Base-by-base conservation (phyloP, 1,140 invertebrate species). In the Chrysopa pallens region DNA sequence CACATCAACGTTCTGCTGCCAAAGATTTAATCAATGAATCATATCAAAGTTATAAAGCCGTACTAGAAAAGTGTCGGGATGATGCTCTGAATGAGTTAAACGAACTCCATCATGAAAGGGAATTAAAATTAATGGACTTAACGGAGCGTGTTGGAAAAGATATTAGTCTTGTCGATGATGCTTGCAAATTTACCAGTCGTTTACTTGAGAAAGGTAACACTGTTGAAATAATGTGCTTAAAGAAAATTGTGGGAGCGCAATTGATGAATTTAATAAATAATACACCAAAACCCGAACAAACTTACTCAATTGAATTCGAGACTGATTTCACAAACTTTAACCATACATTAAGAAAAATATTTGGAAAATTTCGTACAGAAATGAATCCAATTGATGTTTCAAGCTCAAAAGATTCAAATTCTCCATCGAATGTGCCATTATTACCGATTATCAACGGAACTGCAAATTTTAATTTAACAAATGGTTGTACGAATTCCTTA, bases 1-100 rank as follows among this genome's bases (percentile, higher is more conserved):
- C 91, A 58, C 69, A 75, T 49, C 85, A 91, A 58, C 76, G 82
- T 46, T 86, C 90, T 56, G 77, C 80, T 56, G 86, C 85, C n/a
- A 81, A 80, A 53, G 76, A 74, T 52, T 67, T 84, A 29, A 87
- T 94, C 48, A 74, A 82, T 39, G 85, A 92, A 61, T 79, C 84
- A 39, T 89, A 84, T 65, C 73, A 79, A 53, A 76, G 73, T 57
- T 91, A 84, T 52, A 86, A 86, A 60, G 78, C 78, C 28, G 66
- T 85, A 40, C 61, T 93, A 38, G 85, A 92, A 50, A 75, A 79
- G 50, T 75, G 75, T 48, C 73, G 76, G 45, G 84, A 91, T 51
- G 74, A 74, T 38, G 63, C 79, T 13, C 58, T 91, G 3, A 69
- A 76, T 45, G 78, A 89, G 54, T 67, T 93, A 12, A 80, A 83